A percentile compares a stretch with the other conserved stretches of the same genome.
phyloP scores from a whole-genome alignment of 2,888 invertebrate species.

The Allygus modestus region DNA sequence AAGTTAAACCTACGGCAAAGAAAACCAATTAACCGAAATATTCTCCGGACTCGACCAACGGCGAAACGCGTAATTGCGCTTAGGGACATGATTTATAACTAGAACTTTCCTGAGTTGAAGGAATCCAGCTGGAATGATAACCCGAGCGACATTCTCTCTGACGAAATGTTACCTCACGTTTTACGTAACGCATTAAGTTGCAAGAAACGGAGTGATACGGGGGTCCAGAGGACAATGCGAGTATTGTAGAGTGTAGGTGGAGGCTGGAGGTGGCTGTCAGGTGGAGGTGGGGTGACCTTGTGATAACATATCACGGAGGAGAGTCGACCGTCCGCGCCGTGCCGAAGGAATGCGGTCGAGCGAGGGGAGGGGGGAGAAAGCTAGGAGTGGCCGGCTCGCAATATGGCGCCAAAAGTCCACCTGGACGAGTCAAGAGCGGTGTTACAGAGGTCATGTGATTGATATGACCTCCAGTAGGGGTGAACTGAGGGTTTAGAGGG shows the following conservation, averaged over 20 bases:
- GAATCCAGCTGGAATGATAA: neutral
- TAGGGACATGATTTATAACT: neutral
- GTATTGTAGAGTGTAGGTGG: neutral
- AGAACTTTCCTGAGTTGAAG: neutral
- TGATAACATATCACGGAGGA: constrained; percentile 50
- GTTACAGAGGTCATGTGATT: constrained; percentile 47
- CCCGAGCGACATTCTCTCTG: constrained; percentile 5
- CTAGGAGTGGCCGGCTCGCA: constrained; percentile 47
- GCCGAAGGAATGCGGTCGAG: constrained; percentile 42
- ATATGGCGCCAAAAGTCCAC: constrained; percentile 37
- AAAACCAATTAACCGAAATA: no score
- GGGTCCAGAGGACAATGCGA: neutral
- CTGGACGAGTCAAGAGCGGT: neutral
- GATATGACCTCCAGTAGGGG: constrained; percentile 44
- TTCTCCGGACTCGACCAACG: no score
- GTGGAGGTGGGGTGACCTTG: constrained; percentile 18
- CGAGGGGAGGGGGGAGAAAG: constrained; percentile 44
- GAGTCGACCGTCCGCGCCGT: constrained; percentile 28
- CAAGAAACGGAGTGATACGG: neutral
- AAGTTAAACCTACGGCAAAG: no score
- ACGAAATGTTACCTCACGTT: neutral
- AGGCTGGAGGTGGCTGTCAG: neutral
- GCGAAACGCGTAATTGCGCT: neutral
- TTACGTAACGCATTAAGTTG: neutral
- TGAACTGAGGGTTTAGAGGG: constrained; percentile 52